Evolutionary conservation across 2,888 invertebrate species (phyloP), one percentile per base, ranked within the genome.

Genomic region (Caenorhabditis sulstoni): DNA sequence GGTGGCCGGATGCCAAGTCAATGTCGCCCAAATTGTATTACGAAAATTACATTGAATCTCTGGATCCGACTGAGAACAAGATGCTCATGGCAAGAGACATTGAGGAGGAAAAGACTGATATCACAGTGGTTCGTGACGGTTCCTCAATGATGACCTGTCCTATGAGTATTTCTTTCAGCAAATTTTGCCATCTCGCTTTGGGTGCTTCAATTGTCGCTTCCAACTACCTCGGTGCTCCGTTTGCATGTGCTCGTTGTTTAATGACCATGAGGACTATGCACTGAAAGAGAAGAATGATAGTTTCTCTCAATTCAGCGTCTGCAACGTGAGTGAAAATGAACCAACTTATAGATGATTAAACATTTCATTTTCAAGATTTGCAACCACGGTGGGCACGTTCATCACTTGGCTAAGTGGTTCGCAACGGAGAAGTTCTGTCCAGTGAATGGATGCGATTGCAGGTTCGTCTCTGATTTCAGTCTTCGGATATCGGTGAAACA

Each of bases 361-460:
- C 20, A 45, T 47, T 44, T 47, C 3, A 22, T 65, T 35, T 16
- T n/a, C n/a, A n/a, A 68, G 79, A 64, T 74, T 20, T 79, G 79
- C 55, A 75, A 75, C 18, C 79, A 79, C 20, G 79, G 79, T 14
- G 79, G 79, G 0, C 79, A 79, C 16, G 35, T 70, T 1, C 23
- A 53, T 18, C 79, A 79, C 44, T n/a, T 79, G 14, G 57, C 61
- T 1, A 39, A 57, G 14, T 79, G 79, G 79, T 79, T 79, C n/a
- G 39, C 39, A 3, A 23, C 37, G 0, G 74, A 79, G 22, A 50
- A 49, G 14, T 29, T 41, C 12, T 79, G 79, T 37, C 68, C 79
- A n/a, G 73, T 74, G n/a, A 29, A 37, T 14, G 62, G 65, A 23
- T 79, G 79, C 39, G 66, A 66, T 14, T 79, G 78, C 61, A 66